Evolutionary conservation across 2,113 vertebrate genomes (phyloP), one percentile per base, ranked within the genome.

Genomic region (Pseudolaguvia tuberculata): DNA sequence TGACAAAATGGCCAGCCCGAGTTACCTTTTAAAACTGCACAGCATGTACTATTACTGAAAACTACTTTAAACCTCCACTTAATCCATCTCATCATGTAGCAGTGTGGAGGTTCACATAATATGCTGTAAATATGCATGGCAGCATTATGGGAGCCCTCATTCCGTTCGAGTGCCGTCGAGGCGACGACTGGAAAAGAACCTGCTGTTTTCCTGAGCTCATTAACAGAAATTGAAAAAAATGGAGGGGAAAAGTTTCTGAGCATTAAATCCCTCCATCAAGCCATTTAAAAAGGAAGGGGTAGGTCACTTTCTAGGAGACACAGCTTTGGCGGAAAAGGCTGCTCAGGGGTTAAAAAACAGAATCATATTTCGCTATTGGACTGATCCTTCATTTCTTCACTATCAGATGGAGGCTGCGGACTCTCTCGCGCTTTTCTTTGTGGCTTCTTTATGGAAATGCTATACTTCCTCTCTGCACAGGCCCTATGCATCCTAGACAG

Each of bases 401-500:
- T 85, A 85, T 88, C 86, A 85, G 87, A 89, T 87, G 77, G 83
- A 86, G 85, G 82, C 76, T 80, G 81, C 74, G 81, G 82, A 83
- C 83, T 78, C 61, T 51, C 73, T 80, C 71, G 66, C 71, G 68
- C 76, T 84, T 82, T 78, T 83, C 82, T 85, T 76, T 80, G 84
- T 17, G 67, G 78, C 82, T 76, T 86, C 85, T 86, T 80, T 86
- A 87, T 86, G 84, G 84, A 86, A 88, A 88, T 84, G 83, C 78
- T 58, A 80, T 50, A 27, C 78, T 66, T 70, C 65, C 74, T 68
- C 45, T 82, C 76, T 80, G 80, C 75, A 80, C 62, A 73, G 71
- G 84, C 78, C n/a, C 81, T 78, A n/a, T 78, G 80, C 51, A 55
- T 87, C 85, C 84, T 85, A 88, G 86, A 87, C 88, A 88, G 89